Conservation (phyloP, 2,888 invertebrate genomes). For the Idaea straminata region DNA sequence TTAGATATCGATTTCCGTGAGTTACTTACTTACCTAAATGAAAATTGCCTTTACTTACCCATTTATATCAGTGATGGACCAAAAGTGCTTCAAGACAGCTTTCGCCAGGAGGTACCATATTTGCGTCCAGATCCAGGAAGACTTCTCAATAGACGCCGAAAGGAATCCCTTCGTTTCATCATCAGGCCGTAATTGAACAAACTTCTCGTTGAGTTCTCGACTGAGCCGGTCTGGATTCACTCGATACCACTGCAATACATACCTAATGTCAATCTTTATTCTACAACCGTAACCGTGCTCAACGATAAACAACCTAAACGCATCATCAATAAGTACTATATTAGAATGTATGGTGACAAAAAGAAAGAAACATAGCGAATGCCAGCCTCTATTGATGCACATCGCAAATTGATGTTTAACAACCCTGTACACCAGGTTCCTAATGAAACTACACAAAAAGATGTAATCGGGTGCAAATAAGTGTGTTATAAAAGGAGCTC, state of each 20-base stretch:
- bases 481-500: constrained; percentile 69
- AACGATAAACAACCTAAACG: not conserved
- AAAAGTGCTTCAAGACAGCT: constrained; percentile 91
- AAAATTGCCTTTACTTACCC: constrained; percentile 82
- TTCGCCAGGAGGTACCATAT: constrained; percentile 93
- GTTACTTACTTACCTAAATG: not conserved
- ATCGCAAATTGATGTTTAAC: constrained; percentile 72
- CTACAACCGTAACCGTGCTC: not conserved
- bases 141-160: constrained; percentile 86
- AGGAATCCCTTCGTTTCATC: constrained; percentile 87
- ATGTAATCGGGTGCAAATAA: constrained; percentile 75
- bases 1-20: not conserved
- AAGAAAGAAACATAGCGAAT: constrained; percentile 44
- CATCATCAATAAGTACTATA: not conserved
- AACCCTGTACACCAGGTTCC: constrained; percentile 56
- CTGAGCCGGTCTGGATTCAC: constrained; percentile 80
- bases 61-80: constrained; percentile 97
- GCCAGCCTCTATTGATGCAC: constrained; percentile 47
- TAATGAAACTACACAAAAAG: constrained; percentile 74
- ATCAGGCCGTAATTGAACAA: constrained; percentile 85
- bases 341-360: constrained; percentile 21
- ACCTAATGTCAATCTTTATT: not conserved
- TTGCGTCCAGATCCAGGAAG: constrained; percentile 93
- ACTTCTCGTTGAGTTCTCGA: constrained; percentile 77
- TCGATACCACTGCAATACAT: constrained; percentile 85